Base-by-base conservation (phyloP, 2,888 invertebrate genomes). In the Meiosimyza decipiens region DNA sequence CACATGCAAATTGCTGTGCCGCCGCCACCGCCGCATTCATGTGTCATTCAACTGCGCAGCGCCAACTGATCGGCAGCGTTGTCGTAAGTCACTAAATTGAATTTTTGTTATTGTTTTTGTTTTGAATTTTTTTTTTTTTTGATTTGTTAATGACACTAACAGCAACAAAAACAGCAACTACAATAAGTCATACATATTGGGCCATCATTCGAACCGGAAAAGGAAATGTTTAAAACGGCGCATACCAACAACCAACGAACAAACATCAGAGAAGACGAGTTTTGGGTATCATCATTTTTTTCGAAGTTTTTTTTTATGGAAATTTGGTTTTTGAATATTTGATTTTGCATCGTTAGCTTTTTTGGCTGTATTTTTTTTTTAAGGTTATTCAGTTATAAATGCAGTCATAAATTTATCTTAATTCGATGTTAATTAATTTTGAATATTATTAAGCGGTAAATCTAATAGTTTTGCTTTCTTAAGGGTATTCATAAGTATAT, bases 181-280 rank as follows among this genome's bases (percentile, higher is more conserved):
- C 60, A 60, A 40, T 9, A 40, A 40, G 40, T 40, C 40, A 40
- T 40, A 40, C 9, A 18, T 22, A 57, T 12, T 28, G 57, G 18
- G 16, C 57, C 18, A 57, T 22, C 18, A 57, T 22, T 22, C 18
- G 12, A 22, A 57, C 57, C 57, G 57, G 57, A 57, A 57, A 57
- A 57, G 57, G 57, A 57, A 57, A 57, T 57, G 57, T 18, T 57
- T 12, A 57, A 57, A 57, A 28, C 28, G 22, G 57, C 57, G 28
- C 28, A 18, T n/a, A 40, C 40, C 40, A 9, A 9, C 22, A 22
- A 22, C 22, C 40, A 6, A 40, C 40, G 9, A 40, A 40, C 6
- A 40, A 40, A 40, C 40, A 40, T 9, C 40, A 9, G 1, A 40
- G 40, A 5, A 57, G 16, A 57, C 57, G 28, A 57, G 57, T 57